Conservation (phyloP, 2,797 vertebrate species). For the Discoglossus pictus region DNA sequence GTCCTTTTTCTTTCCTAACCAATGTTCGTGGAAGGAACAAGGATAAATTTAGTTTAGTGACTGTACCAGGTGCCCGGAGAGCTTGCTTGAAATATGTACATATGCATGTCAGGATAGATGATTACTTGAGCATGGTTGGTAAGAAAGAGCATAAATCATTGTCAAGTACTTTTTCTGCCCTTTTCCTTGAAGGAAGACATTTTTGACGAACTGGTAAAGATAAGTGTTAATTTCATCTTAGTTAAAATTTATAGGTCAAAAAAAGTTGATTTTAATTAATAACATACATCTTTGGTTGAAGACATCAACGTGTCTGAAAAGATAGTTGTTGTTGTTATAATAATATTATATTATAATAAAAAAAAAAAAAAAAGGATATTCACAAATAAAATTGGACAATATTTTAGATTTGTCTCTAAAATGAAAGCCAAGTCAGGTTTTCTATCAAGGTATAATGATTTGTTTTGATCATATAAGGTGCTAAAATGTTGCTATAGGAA, state of each 20-base stretch:
- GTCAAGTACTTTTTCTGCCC: constrained; percentile 63
- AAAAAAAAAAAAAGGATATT: too few species aligned
- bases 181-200: constrained; percentile 58
- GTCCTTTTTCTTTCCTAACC: constrained; percentile 33
- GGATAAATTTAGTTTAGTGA: constrained; percentile 50
- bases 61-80: constrained; percentile 51
- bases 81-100: constrained; percentile 59
- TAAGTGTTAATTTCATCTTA: constrained; percentile 55
- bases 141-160: constrained; percentile 74
- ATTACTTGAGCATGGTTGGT: constrained; percentile 60
- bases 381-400: too few species aligned
- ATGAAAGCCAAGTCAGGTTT: too few species aligned
- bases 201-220: constrained; percentile 52
- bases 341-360: too few species aligned
- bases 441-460: too few species aligned
- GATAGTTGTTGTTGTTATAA: too few species aligned
- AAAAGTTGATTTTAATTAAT: constrained; percentile 42
- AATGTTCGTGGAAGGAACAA: constrained; percentile 50
- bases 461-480: too few species aligned
- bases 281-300: too few species aligned
- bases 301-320: too few species aligned
- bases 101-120: constrained; percentile 67
- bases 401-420: too few species aligned
- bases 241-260: constrained; percentile 68
- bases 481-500: constrained; percentile 6